These are phyloP conservation scores for Eupithecia subfuscata DNA, from an alignment of 2,888 invertebrate genomes.

Conservation along the genomic window DNA sequence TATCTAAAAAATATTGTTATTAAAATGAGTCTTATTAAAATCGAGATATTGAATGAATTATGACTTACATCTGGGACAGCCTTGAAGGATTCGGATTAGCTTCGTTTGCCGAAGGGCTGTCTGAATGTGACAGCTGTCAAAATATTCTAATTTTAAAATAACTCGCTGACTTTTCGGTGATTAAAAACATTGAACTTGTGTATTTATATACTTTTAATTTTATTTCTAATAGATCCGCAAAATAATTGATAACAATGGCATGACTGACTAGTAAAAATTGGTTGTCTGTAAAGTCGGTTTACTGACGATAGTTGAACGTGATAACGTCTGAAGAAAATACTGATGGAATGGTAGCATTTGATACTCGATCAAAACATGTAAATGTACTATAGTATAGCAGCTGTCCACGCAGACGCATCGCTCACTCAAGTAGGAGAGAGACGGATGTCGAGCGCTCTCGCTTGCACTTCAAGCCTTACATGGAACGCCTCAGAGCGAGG, in stretches of 20 bases:
- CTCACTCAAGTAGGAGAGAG: too few relatives aligned
- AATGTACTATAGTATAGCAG: too few relatives aligned
- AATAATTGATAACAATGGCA: background rate
- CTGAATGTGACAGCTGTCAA: conserved; percentile 78
- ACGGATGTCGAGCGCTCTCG: too few relatives aligned
- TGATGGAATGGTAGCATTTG: too few relatives aligned
- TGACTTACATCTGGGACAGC: conserved; percentile 56
- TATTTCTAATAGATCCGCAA: background rate
- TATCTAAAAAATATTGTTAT: background rate
- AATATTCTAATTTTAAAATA: conserved; percentile 69
- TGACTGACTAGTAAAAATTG: background rate
- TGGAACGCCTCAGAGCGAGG: too few relatives aligned
- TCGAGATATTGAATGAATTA: conserved; percentile 46
- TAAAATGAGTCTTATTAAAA: background rate
- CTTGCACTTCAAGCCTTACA: too few relatives aligned
- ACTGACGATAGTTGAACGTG: too few relatives aligned
- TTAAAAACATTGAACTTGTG: conserved; percentile 11
- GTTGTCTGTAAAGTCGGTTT: too few relatives aligned
- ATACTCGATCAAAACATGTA: too few relatives aligned
- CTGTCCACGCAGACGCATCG: too few relatives aligned
- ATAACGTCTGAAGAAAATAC: too few relatives aligned
- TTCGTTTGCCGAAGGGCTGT: conserved; percentile 77
- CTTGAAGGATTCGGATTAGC: conserved; percentile 66
- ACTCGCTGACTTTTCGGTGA: conserved; percentile 44
- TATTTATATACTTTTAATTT: background rate